Percentiles rank a stretch among this genome's conserved stretches.
Evolutionary conservation across 2,888 invertebrate genomes (phyloP).

Genomic region (Harpalus rubripes): DNA sequence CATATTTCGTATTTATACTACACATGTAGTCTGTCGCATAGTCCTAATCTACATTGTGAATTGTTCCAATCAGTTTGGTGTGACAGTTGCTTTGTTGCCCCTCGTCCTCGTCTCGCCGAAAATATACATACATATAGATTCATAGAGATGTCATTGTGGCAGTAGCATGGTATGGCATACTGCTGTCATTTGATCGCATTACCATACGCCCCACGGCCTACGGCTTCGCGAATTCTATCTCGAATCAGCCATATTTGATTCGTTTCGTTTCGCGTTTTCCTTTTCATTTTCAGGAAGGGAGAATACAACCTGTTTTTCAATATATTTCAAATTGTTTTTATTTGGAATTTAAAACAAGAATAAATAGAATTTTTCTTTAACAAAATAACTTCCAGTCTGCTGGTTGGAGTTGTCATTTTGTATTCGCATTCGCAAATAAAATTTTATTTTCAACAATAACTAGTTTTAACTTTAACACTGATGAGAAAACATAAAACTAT

Average conservation of each 20-base stretch:
- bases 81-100: slow-evolving; percentile 72
- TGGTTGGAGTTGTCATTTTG: background rate
- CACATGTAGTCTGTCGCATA: slow-evolving; percentile 29
- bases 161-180: slow-evolving; percentile 14
- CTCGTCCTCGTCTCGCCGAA: slow-evolving; percentile 37
- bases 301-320: slow-evolving; percentile 73
- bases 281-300: background rate
- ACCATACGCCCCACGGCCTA: slow-evolving; percentile 71
- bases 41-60: slow-evolving; percentile 74
- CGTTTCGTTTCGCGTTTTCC: background rate
- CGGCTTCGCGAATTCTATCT: slow-evolving; percentile 1
- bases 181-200: slow-evolving; percentile 72
- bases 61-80: slow-evolving; percentile 73
- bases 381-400: slow-evolving; percentile 36
- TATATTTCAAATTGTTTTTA: slow-evolving; percentile 78
- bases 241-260: slow-evolving; percentile 63
- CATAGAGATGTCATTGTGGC: slow-evolving; percentile 74
- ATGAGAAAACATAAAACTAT: slow-evolving; percentile 21
- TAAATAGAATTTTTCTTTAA: slow-evolving; percentile 36
- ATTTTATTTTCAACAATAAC: slow-evolving; percentile 30
- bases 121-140: slow-evolving; percentile 74
- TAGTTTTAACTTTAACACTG: slow-evolving; percentile 8
- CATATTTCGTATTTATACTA: background rate
- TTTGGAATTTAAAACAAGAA: slow-evolving; percentile 75
- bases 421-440: background rate